Evolutionary conservation across 2,113 vertebrate species (phyloP), one percentile per base, ranked within the genome.

Genomic region (Podilymbus podiceps): DNA sequence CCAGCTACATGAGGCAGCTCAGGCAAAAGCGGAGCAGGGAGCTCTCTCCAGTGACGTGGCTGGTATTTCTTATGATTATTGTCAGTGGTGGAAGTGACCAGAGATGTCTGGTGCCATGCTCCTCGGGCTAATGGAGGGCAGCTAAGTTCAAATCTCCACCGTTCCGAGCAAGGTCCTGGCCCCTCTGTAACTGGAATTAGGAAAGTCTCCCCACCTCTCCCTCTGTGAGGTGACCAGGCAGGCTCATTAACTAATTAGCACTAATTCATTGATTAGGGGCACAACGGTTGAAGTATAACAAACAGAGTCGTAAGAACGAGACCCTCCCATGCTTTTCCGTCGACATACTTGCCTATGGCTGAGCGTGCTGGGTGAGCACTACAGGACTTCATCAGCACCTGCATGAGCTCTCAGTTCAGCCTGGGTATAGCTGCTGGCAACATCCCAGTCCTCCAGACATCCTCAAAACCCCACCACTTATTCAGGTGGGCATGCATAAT

Each of bases 261-360:
- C 47, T 84, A 75, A 66, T 47, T 87, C 23, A 55, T 52, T 53
- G 33, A 72, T 55, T 67, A 53, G 14, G 42, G 42, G 42, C 42
- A 42, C 42, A 42, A 49, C 2, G 2, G 38, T 31, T 63, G 38
- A 56, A 42, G 20, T 75, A 17, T 68, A 46, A 40, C 2, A 27
- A 46, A 40, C 2, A 27, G 55, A 49, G 28, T 8, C 80, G 58
- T 33, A 56, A 42, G 18, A 77, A 30, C 1, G 8, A 64, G 53
- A 49, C 8, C 18, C 19, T 78, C 44, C 38, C 6, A 25, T 33
- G 21, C 2, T 91, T 82, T 82, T 27, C 69, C 49, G 8, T 38
- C 0, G 0, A 38, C 0, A 1, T 5, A 25, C 0, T 0, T 78
- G 50, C 22, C 19, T 21, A 6, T 22, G 42, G 71, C 64, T 73